phyloP scores from a whole-genome alignment of 2,797 vertebrate species.

The Bradypodion pumilum region DNA sequence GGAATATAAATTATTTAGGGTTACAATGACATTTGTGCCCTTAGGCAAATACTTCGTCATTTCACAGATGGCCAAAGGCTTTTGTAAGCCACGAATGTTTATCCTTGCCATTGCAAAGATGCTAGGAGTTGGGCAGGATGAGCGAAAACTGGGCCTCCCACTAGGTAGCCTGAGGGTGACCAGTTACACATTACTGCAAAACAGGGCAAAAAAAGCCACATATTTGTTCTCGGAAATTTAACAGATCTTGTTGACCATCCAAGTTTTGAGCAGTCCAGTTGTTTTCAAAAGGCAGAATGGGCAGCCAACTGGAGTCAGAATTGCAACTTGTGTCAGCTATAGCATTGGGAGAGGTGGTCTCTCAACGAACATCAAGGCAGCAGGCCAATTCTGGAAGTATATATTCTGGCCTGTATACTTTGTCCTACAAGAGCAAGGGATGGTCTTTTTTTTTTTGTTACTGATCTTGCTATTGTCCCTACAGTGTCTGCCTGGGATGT shows the following conservation, averaged over 20 bases:
- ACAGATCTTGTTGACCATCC: not conserved
- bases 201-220: too few species aligned
- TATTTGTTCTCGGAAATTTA: too few species aligned
- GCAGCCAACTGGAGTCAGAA: not conserved
- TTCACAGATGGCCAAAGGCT: not conserved
- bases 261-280: too few species aligned
- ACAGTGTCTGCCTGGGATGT: too few species aligned
- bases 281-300: not conserved
- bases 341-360: not conserved
- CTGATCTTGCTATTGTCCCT: not conserved
- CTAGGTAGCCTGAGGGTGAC: too few species aligned
- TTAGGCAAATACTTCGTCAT: not conserved
- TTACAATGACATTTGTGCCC: constrained; percentile 8
- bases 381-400: not conserved
- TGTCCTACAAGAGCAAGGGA: not conserved
- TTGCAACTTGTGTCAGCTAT: not conserved
- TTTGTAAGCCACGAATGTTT: not conserved
- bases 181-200: too few species aligned
- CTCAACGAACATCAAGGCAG: not conserved
- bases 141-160: too few species aligned
- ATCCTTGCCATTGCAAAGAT: not conserved
- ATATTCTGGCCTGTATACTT: not conserved
- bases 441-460: not conserved
- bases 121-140: not conserved
- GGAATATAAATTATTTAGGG: not conserved